A percentile compares a stretch with the other conserved stretches of the same genome.
phyloP scores from a whole-genome alignment of 2,797 vertebrate species.

The Urophycis tenuis region DNA sequence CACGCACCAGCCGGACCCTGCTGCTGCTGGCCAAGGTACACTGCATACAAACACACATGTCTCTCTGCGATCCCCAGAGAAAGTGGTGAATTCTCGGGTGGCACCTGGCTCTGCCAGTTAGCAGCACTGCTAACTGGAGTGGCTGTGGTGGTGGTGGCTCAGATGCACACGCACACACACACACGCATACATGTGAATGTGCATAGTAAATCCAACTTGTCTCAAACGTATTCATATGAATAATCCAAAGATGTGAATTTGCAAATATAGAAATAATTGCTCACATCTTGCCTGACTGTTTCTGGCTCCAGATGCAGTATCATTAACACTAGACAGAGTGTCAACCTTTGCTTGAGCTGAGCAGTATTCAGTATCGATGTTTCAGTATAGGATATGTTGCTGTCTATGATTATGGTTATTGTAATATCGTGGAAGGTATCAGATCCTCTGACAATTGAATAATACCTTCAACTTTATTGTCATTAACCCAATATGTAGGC shows the following conservation, averaged over 20 bases:
- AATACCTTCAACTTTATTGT: too few species aligned
- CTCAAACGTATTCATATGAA: background rate
- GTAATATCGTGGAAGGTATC: background rate
- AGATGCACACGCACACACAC: too few species aligned
- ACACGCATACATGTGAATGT: background rate
- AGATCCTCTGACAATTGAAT: too few species aligned
- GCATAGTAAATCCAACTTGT: background rate
- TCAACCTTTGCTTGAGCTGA: background rate
- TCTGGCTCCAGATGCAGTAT: background rate
- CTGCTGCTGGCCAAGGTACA: conserved; percentile 86
- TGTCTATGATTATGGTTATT: background rate
- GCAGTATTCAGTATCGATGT: background rate
- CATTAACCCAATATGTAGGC: too few species aligned
- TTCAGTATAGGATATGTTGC: background rate
- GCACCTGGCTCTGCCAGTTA: too few species aligned
- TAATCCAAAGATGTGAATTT: background rate
- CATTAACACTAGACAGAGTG: background rate
- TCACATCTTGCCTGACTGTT: background rate
- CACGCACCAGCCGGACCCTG: conserved; percentile 80
- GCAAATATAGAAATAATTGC: background rate
- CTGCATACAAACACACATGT: too few species aligned
- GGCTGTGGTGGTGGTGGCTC: too few species aligned
- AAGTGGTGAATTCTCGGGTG: too few species aligned
- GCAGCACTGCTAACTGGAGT: too few species aligned
- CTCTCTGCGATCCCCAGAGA: too few species aligned